phyloP scores from a whole-genome alignment of 2,113 vertebrate species.

The Corvus moneduloides region DNA sequence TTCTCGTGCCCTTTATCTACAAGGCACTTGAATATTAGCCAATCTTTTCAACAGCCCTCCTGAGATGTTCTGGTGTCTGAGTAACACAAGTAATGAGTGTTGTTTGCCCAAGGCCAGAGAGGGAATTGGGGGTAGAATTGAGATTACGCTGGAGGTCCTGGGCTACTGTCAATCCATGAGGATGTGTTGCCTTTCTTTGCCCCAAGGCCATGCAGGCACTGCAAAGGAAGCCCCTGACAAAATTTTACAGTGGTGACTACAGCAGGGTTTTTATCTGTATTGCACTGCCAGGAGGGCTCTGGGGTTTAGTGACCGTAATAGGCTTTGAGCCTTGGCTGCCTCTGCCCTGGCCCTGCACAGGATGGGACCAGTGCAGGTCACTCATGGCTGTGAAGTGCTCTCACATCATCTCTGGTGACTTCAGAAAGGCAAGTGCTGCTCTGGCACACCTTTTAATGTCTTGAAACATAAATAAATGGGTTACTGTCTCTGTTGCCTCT shows the following conservation, averaged over 20 bases:
- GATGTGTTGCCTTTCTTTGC: constrained; percentile 28
- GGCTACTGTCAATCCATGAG: constrained; percentile 28
- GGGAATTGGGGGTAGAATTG: constrained; percentile 32
- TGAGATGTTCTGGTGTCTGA: constrained; percentile 41
- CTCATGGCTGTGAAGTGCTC: background rate
- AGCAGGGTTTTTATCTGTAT: constrained; percentile 35
- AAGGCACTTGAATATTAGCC: constrained; percentile 50
- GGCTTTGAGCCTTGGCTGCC: constrained; percentile 19
- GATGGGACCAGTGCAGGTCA: background rate
- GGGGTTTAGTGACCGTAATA: constrained; percentile 24
- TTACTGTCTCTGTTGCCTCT: background rate
- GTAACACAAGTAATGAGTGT: constrained; percentile 55
- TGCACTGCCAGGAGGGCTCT: background rate
- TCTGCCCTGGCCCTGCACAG: background rate
- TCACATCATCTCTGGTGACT: background rate
- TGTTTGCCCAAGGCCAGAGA: constrained; percentile 61
- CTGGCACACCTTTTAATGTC: background rate
- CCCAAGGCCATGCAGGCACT: constrained; percentile 45
- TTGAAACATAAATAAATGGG: background rate
- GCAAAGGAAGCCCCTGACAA: constrained; percentile 12
- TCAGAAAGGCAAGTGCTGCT: constrained; percentile 1
- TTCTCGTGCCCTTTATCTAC: constrained; percentile 13
- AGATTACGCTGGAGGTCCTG: constrained; percentile 47
- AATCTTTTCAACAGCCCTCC: constrained; percentile 40
- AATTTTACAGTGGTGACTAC: background rate